Conservation (phyloP, 2,797 vertebrate genomes). For the Peromyscus aztecus region DNA sequence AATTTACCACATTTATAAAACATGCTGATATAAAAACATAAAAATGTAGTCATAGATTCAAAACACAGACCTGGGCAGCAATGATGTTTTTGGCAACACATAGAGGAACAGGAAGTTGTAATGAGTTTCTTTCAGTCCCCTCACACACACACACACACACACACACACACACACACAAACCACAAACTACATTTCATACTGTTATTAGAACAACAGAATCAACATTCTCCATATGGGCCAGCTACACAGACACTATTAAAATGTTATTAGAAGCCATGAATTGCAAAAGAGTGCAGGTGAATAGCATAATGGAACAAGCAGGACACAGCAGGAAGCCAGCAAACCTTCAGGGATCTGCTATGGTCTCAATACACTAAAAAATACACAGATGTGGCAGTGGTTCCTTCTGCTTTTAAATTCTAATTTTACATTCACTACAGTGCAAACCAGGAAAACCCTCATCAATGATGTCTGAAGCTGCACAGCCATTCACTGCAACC, state of each 20-base stretch:
- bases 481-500: neutral
- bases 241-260: conserved; percentile 46
- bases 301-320: conserved; percentile 17
- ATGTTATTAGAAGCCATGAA: conserved; percentile 46
- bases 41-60: conserved; percentile 54
- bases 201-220: conserved; percentile 66
- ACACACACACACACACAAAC: no score
- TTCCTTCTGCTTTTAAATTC: neutral
- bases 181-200: conserved; percentile 70
- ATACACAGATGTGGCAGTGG: neutral
- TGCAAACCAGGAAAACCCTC: neutral
- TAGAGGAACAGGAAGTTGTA: conserved; percentile 65
- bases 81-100: conserved; percentile 60
- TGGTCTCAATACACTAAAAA: neutral
- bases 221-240: conserved; percentile 33
- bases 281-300: conserved; percentile 28
- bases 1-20: conserved; percentile 57
- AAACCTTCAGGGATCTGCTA: conserved; percentile 16
- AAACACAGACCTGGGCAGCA: conserved; percentile 57
- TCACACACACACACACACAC: no score
- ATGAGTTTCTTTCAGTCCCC: conserved; percentile 71
- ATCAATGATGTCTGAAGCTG: neutral
- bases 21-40: conserved; percentile 33
- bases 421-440: conserved; percentile 28
- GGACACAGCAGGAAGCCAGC: conserved; percentile 16